These are phyloP conservation scores for Melikaiella ostensackeni DNA, from an alignment of 2,888 invertebrate species.

Conservation along the genomic window DNA sequence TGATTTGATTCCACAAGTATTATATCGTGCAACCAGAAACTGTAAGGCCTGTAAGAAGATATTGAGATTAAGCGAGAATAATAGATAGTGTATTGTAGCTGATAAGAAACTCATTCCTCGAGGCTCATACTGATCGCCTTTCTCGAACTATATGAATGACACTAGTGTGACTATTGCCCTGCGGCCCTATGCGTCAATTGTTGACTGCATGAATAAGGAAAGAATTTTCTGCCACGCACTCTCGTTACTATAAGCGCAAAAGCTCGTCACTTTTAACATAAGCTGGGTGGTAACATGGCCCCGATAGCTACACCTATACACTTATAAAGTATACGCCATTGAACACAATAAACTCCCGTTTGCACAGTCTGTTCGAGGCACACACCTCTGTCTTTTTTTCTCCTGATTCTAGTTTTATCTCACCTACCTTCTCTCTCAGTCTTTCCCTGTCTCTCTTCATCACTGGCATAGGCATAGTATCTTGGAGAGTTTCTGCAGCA, in stretches of 20 bases:
- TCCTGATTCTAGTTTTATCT: slow-evolving; percentile 34
- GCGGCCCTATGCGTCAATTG: slow-evolving; percentile 31
- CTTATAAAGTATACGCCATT: neutral
- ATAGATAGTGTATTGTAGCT: slow-evolving; percentile 23
- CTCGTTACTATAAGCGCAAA: slow-evolving; percentile 27
- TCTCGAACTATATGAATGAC: slow-evolving; percentile 23
- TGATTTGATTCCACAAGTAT: slow-evolving; percentile 24
- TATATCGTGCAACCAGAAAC: slow-evolving; percentile 29
- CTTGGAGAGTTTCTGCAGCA: slow-evolving; percentile 32
- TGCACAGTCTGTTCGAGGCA: slow-evolving; percentile 55
- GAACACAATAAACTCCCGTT: slow-evolving; percentile 27
- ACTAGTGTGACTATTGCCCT: neutral
- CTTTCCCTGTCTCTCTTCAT: slow-evolving; percentile 37
- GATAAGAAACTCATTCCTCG: slow-evolving; percentile 37
- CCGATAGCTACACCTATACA: slow-evolving; percentile 1
- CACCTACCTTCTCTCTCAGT: slow-evolving; percentile 41
- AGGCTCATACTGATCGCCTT: slow-evolving; percentile 28
- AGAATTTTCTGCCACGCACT: slow-evolving; percentile 28
- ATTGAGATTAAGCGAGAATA: slow-evolving; percentile 31
- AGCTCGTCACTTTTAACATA: slow-evolving; percentile 30
- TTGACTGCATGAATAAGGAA: slow-evolving; percentile 24
- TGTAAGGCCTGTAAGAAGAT: slow-evolving; percentile 7
- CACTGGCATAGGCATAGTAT: neutral
- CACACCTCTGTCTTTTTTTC: slow-evolving; percentile 45
- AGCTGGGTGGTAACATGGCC: slow-evolving; percentile 7